Percentiles rank a stretch among this genome's conserved stretches.
These are phyloP conservation scores for Hucho hucho DNA, from an alignment of 2,113 vertebrate species.

Conservation along the genomic window DNA sequence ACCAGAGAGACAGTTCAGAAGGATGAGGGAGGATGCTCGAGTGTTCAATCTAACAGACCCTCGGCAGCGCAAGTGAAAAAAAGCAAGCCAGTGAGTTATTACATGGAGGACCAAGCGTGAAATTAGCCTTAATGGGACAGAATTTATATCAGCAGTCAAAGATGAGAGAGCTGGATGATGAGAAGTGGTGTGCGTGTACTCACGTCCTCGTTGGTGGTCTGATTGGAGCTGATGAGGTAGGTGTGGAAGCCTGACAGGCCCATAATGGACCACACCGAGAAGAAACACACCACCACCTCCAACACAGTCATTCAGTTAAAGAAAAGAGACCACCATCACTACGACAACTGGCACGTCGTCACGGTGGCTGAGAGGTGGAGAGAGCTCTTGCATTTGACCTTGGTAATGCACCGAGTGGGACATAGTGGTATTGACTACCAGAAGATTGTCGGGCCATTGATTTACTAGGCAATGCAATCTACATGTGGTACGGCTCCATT, in stretches of 20 bases:
- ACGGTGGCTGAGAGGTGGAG: not conserved
- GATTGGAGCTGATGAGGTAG: slow-evolving; percentile 95
- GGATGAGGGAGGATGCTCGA: not conserved
- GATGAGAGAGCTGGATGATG: not conserved
- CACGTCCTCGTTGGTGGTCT: slow-evolving; percentile 96
- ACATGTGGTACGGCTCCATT: not conserved
- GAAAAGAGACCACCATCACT: slow-evolving; percentile 47
- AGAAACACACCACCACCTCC: slow-evolving; percentile 94
- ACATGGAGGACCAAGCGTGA: not conserved
- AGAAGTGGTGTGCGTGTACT: slow-evolving; percentile 63
- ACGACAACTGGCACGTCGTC: not conserved
- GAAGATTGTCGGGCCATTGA: slow-evolving; percentile 26
- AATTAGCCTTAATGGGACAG: slow-evolving; percentile 1
- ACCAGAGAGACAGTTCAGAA: slow-evolving; percentile 3
- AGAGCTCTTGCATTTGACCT: slow-evolving; percentile 19
- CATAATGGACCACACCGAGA: slow-evolving; percentile 94
- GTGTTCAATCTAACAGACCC: not conserved
- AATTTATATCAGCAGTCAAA: not conserved
- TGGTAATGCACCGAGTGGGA: slow-evolving; percentile 30
- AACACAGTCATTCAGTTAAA: slow-evolving; percentile 87
- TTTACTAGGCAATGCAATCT: slow-evolving; percentile 15
- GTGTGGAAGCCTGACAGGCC: slow-evolving; percentile 95
- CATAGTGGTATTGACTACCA: slow-evolving; percentile 16
- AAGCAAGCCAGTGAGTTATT: not conserved
- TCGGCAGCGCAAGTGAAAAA: not conserved